Evolutionary conservation across 2,113 vertebrate species (phyloP).

Genomic region (Urocolius indicus): DNA sequence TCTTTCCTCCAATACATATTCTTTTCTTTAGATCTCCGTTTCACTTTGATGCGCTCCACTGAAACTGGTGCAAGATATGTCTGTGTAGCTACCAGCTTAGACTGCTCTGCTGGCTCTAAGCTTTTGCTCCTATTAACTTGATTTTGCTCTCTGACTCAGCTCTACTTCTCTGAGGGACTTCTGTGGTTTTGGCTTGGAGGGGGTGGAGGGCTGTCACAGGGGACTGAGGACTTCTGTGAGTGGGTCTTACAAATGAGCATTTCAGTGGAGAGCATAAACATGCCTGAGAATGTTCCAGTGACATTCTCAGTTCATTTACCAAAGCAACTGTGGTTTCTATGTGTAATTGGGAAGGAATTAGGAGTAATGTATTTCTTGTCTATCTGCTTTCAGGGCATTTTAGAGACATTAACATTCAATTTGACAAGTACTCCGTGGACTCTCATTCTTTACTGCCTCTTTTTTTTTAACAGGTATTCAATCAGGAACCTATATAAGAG

Average conservation of each 20-base stretch:
- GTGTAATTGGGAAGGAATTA: not conserved
- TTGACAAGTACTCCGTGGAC: not conserved
- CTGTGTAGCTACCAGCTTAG: not conserved
- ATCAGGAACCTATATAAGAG: not conserved
- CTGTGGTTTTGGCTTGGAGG: not conserved
- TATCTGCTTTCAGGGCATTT: not conserved
- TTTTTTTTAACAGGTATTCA: not conserved
- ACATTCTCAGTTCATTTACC: not conserved
- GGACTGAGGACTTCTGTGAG: fast-evolving
- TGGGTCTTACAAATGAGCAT: not conserved
- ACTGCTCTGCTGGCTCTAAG: not conserved
- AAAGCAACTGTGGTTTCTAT: not conserved
- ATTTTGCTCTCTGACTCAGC: not conserved
- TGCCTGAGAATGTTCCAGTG: not conserved
- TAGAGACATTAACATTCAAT: not conserved
- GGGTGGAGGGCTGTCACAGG: not conserved
- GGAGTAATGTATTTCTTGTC: not conserved
- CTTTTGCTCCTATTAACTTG: not conserved
- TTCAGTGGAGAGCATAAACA: not conserved
- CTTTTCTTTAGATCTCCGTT: not conserved
- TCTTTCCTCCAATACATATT: not conserved
- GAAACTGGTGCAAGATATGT: not conserved
- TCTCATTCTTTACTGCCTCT: not conserved
- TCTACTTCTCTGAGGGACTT: not conserved
- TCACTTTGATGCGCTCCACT: not conserved